Base-by-base conservation (phyloP, 2,113 vertebrate genomes). In the Rhinopithecus roxellana region DNA sequence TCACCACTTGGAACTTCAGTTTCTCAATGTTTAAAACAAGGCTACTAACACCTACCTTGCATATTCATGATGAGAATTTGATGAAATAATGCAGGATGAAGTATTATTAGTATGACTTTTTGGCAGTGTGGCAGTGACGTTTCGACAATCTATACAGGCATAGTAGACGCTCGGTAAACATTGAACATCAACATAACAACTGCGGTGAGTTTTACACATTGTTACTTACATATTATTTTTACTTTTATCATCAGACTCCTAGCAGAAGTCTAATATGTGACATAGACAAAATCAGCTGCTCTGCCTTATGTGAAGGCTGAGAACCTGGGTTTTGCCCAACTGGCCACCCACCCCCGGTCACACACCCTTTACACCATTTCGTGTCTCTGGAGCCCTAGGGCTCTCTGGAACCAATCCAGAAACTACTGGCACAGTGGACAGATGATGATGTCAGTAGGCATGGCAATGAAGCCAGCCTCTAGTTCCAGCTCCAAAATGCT, bases 101-200 rank as follows among this genome's bases (percentile, higher is more conserved):
- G 17, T 0, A 17, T 79, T 27, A 18, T 9, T 20, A 99, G 99
- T 99, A 99, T 99, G 99, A 99, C 99, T 99, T 99, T 99, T 99
- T 99, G 98, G 98, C 95, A 96, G 99, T 96, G 98, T 99, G 99
- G 99, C 99, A 99, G 99, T 99, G 99, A 99, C 99, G 99, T 99
- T 99, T 99, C 99, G 99, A 99, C 99, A 99, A 99, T 99, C 99
- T 99, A 99, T 99, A 99, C 99, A 99, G 40, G n/a, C 69, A 7
- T 1, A 11, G 6, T 0, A 48, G 45, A 17, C 1, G 48, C 45
- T 59, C 8, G 3, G 1, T 30, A 83, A 79, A 35, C 50, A n/a
- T 32, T 16, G 12, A 59, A 35, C 27, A 55, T 48, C 48, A 8
- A 5, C 30, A 3, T n/a, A 8, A 13, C 50, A 27, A 23, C 7